A percentile compares a stretch with the other conserved stretches of the same genome.
Evolutionary conservation across 2,888 invertebrate genomes (phyloP).

Genomic region (Salpingus planirostris): DNA sequence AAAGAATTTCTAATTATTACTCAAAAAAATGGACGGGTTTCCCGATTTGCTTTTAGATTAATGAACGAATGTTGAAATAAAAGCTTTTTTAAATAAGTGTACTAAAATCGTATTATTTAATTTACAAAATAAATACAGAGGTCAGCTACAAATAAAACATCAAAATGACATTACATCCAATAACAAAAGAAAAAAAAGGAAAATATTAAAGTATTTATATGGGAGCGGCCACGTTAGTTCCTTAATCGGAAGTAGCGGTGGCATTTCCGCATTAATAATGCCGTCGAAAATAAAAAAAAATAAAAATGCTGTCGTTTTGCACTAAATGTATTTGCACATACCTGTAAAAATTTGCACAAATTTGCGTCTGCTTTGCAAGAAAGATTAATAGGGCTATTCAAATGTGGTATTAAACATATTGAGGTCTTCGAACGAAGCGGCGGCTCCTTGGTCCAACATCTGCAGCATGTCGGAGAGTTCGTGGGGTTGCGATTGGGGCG

Average conservation of each 20-base stretch:
- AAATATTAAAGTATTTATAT: too few relatives aligned
- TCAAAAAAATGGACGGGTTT: too few relatives aligned
- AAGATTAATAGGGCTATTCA: slow-evolving; percentile 42
- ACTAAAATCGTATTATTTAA: slow-evolving; percentile 16
- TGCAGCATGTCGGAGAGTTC: slow-evolving; percentile 90
- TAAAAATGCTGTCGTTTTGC: slow-evolving; percentile 8
- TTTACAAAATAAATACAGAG: slow-evolving; percentile 17
- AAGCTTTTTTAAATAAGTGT: too few relatives aligned
- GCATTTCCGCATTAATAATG: too few relatives aligned
- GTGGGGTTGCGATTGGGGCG: slow-evolving; percentile 62
- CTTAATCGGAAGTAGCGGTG: too few relatives aligned
- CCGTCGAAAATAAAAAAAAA: slow-evolving; percentile 9
- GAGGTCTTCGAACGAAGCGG: slow-evolving; percentile 79
- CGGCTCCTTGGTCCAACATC: slow-evolving; percentile 78
- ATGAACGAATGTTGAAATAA: too few relatives aligned
- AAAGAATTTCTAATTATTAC: too few relatives aligned
- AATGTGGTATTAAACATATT: slow-evolving; percentile 83
- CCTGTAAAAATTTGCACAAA: slow-evolving; percentile 10
- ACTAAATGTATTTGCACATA: slow-evolving; percentile 6
- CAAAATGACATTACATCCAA: slow-evolving; percentile 10
- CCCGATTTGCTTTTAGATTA: too few relatives aligned
- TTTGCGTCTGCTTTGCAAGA: slow-evolving; percentile 2
- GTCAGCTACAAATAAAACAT: slow-evolving; percentile 12
- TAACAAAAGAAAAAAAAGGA: slow-evolving; percentile 11
- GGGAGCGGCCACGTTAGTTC: too few relatives aligned